Evolutionary conservation across 2,797 vertebrate genomes (phyloP).

Genomic region (Aeoliscus strigatus): DNA sequence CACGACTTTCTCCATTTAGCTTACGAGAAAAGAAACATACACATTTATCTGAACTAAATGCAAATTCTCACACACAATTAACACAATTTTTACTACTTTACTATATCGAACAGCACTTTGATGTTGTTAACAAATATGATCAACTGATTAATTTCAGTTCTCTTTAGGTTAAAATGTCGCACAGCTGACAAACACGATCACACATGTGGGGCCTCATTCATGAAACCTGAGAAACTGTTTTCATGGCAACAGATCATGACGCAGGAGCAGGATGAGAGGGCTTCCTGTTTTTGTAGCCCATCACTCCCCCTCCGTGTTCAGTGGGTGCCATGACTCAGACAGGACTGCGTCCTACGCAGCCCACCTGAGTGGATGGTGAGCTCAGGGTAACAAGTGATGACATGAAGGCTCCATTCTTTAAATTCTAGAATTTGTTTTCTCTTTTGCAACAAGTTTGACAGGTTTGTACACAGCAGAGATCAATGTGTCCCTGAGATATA

Average conservation of each 20-base stretch:
- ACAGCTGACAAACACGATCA: too few relatives aligned
- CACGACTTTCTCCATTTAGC: too few relatives aligned
- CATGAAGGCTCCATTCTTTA: neutral
- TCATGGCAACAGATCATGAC: slow-evolving; percentile 27
- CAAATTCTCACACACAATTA: too few relatives aligned
- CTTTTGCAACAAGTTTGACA: neutral
- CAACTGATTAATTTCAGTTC: too few relatives aligned
- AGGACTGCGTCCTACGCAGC: neutral
- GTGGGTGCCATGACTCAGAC: slow-evolving; percentile 15
- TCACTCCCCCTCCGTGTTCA: slow-evolving; percentile 3
- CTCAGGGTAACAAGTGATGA: neutral
- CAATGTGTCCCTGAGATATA: neutral
- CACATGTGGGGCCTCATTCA: slow-evolving; percentile 3
- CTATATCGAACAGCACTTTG: too few relatives aligned
- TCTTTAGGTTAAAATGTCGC: too few relatives aligned
- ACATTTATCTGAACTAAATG: too few relatives aligned
- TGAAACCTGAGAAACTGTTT: slow-evolving; percentile 16
- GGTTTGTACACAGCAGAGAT: neutral
- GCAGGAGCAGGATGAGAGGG: slow-evolving; percentile 2
- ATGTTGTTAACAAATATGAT: too few relatives aligned
- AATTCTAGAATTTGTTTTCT: too few relatives aligned
- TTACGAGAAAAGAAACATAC: too few relatives aligned
- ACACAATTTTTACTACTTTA: too few relatives aligned
- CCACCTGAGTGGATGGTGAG: neutral
- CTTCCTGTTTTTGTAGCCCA: slow-evolving; percentile 10